phyloP scores from a whole-genome alignment of 2,888 invertebrate species.

The Hedychridium roseum region DNA sequence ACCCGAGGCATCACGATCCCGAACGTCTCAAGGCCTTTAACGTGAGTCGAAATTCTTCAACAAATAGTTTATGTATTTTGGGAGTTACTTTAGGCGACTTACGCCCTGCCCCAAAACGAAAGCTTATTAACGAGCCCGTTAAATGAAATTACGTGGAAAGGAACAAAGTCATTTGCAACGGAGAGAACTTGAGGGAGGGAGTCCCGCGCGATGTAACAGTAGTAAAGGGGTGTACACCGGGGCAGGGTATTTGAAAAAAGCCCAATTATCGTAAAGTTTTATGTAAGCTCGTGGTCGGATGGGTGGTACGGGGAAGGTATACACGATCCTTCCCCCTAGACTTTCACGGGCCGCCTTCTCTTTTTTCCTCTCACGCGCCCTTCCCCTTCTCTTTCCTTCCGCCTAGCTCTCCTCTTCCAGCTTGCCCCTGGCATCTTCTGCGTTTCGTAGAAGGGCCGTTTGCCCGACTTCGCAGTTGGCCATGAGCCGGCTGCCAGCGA shows the following conservation, averaged over 20 bases:
- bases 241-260: constrained; percentile 26
- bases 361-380: too few species aligned
- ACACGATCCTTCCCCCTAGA: too few species aligned
- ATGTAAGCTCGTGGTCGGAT: constrained; percentile 19
- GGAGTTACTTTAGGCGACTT: too few species aligned
- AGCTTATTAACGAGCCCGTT: neutral
- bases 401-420: constrained; percentile 12
- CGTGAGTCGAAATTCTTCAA: too few species aligned
- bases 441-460: constrained; percentile 5
- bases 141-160: too few species aligned
- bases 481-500: constrained; percentile 21
- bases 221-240: too few species aligned
- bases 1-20: constrained; percentile 88
- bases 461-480: constrained; percentile 14
- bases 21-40: constrained; percentile 96
- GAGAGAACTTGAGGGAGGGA: neutral
- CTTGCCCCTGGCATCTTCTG: too few species aligned
- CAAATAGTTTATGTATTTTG: too few species aligned
- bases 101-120: constrained; percentile 4
- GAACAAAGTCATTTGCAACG: constrained; percentile 2
- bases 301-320: too few species aligned
- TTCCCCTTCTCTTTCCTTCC: constrained; percentile 4
- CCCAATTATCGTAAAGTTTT: constrained; percentile 36
- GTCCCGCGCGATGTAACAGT: neutral
- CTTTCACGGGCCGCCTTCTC: too few species aligned